Evolutionary conservation across 2,888 invertebrate genomes (phyloP), one percentile per base, ranked within the genome.

Genomic region (Hypselothyrea guttata): DNA sequence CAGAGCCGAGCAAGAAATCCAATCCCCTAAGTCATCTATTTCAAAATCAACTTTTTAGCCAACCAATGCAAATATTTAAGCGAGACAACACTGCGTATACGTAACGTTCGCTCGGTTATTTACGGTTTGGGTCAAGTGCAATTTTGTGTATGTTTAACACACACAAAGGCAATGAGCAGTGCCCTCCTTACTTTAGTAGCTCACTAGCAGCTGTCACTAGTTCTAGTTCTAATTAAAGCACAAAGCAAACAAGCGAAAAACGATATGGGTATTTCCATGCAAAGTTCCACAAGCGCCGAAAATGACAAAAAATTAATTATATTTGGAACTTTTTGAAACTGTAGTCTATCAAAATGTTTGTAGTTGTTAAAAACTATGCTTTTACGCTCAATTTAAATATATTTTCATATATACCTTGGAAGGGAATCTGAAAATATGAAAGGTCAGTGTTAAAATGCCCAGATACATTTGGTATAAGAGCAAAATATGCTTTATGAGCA

Each of bases 121-220:
- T 38, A 56, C 49, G 63, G 61, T 45, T 60, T 33, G 65, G 62
- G 78, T 78, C 85, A 78, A 84, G 85, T 59, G 65, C 63, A 77
- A 31, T 28, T 52, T 30, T 35, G 12, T 37, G 16, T 4, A 16
- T 28, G 28, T 28, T 7, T 28, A 9, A 8, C 28, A 28, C 3
- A 15, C 18, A 11, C 9, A 22, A n/a, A 15, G n/a, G 8, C 4
- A 2, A n/a, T 16, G 7, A 38, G 18, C 7, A 28, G 28, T 28
- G 28, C 28, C 28, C 18, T 18, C n/a, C 16, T 72, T 64, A 65
- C 35, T 65, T 71, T 70, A 28, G 38, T 71, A 58, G 18, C 15
- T 16, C 31, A 31, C 18, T 44, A 28, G 53, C 46, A 35, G 38
- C 45, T 51, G 52, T 38, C 40, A 30, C 27, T 41, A 45, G 35